Evolutionary conservation across 2,888 invertebrate species (phyloP).

Genomic region (Augiades crinisus): DNA sequence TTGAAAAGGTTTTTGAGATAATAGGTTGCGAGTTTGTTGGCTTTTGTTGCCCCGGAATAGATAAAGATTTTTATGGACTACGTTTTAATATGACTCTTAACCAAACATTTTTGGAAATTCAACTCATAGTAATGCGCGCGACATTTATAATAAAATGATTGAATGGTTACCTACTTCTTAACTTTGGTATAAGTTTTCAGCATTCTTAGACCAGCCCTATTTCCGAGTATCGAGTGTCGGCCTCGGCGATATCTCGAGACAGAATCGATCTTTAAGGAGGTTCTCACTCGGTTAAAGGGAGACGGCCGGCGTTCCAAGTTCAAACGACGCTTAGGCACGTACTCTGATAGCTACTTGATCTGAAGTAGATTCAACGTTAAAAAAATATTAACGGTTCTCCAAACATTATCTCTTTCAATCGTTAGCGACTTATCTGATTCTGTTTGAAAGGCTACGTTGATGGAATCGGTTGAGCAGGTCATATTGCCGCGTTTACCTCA

Average conservation of each 20-base stretch:
- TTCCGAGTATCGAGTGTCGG: not conserved
- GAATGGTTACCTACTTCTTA: no score
- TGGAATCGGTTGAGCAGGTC: not conserved
- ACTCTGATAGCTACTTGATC: slow-evolving; percentile 14
- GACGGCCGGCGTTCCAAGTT: slow-evolving; percentile 6
- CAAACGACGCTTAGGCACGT: slow-evolving; percentile 28
- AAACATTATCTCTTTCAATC: slow-evolving; percentile 17
- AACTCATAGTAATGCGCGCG: no score
- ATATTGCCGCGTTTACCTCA: not conserved
- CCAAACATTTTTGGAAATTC: no score
- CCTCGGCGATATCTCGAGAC: slow-evolving; percentile 17
- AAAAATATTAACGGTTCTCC: slow-evolving; percentile 16
- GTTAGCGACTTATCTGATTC: not conserved
- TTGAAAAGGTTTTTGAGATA: no score
- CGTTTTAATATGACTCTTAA: no score
- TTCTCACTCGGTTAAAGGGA: slow-evolving; percentile 1
- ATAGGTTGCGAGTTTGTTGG: no score
- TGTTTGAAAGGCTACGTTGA: not conserved
- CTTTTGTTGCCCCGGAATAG: no score
- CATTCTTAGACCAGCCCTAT: slow-evolving; percentile 4
- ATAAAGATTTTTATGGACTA: no score
- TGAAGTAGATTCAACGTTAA: slow-evolving; percentile 1
- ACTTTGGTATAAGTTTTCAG: not conserved
- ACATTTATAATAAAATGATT: no score
- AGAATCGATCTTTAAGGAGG: slow-evolving; percentile 16